Evolutionary conservation across 1,140 invertebrate species (phyloP).

Genomic region (Drosophila miranda): DNA sequence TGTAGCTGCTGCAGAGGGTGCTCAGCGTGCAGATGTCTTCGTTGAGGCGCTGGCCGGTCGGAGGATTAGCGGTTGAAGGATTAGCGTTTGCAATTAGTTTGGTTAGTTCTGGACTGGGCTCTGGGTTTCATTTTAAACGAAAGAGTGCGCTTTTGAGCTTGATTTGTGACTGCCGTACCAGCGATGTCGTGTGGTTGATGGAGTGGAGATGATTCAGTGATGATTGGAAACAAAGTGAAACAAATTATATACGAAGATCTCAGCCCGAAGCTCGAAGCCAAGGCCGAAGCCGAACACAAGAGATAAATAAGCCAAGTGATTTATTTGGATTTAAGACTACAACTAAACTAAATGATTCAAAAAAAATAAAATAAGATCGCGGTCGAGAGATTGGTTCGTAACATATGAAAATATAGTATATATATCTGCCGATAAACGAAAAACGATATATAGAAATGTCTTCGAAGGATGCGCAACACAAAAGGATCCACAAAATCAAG

Average conservation of each 20-base stretch:
- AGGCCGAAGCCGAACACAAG: conserved; percentile 26
- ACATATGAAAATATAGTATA: conserved; percentile 45
- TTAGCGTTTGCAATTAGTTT: conserved; percentile 57
- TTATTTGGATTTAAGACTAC: conserved; percentile 48
- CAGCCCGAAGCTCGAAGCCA: neutral
- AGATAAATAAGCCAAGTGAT: conserved; percentile 47
- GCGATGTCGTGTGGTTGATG: conserved; percentile 51
- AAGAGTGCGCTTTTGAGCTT: conserved; percentile 75
- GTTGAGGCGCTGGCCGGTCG: conserved; percentile 82
- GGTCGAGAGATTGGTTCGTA: conserved; percentile 44
- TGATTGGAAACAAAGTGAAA: conserved; percentile 29
- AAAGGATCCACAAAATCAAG: conserved; percentile 32
- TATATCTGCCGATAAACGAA: conserved; percentile 64
- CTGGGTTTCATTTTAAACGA: conserved; percentile 73
- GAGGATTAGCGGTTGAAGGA: conserved; percentile 16
- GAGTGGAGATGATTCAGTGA: conserved; percentile 28
- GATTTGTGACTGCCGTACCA: conserved; percentile 67
- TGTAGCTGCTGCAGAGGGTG: conserved; percentile 83
- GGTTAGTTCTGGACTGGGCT: conserved; percentile 12
- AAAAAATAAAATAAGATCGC: conserved; percentile 48
- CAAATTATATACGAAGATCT: conserved; percentile 29
- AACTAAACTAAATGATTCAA: conserved; percentile 49
- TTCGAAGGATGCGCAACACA: conserved; percentile 70
- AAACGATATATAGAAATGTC: conserved; percentile 74
- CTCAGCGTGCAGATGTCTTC: conserved; percentile 84